Evolutionary conservation across 2,888 invertebrate species (phyloP).

Genomic region (Argyresthia goedartella): DNA sequence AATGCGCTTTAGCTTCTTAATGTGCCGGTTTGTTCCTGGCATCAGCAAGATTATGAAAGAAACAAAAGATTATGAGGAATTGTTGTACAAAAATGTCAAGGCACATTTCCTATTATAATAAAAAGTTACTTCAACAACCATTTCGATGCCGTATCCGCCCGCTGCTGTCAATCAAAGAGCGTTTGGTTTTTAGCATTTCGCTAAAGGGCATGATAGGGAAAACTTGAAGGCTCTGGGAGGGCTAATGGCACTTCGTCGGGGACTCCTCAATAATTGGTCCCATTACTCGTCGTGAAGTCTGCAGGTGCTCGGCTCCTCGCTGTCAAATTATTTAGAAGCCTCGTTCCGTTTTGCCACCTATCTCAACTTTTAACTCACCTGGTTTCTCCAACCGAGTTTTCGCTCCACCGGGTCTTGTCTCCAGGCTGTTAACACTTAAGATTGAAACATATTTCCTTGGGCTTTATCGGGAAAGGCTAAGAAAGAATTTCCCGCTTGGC

Average conservation of each 20-base stretch:
- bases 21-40: no score
- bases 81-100: no score
- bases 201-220: no score
- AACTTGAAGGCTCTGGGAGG: slow-evolving; percentile 16
- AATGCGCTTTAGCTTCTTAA: no score
- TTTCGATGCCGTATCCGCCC: no score
- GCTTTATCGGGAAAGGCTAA: slow-evolving; percentile 17
- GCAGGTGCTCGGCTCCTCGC: slow-evolving; percentile 33
- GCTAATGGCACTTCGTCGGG: slow-evolving; percentile 45
- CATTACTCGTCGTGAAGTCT: slow-evolving; percentile 38
- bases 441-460: slow-evolving; percentile 17
- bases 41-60: no score
- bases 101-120: no score
- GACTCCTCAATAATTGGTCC: slow-evolving; percentile 53
- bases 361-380: slow-evolving; percentile 22
- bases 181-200: no score
- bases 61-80: no score
- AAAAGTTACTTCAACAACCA: no score
- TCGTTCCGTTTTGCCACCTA: not conserved
- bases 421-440: slow-evolving; percentile 20
- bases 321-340: slow-evolving; percentile 36
- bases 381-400: slow-evolving; percentile 29
- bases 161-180: no score
- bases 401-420: slow-evolving; percentile 16
- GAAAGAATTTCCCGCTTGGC: not conserved